phyloP scores from a whole-genome alignment of 2,797 vertebrate species.

The Pygocentrus nattereri region DNA sequence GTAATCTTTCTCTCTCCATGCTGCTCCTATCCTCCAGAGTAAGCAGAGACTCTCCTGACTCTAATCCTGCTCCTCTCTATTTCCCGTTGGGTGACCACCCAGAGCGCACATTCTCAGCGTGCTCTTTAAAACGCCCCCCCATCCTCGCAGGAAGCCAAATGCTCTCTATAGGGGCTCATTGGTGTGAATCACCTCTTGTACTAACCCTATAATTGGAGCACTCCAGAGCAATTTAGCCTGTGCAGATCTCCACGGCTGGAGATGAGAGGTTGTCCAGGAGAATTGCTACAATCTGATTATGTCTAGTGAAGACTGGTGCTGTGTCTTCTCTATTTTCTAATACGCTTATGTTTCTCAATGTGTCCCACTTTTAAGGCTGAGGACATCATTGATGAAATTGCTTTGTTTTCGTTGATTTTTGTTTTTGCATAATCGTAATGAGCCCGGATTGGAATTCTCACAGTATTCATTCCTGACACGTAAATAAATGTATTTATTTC shows the following conservation, averaged over 20 bases:
- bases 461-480: not conserved
- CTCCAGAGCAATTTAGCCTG: constrained; percentile 45
- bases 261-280: constrained; percentile 32
- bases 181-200: constrained; percentile 36
- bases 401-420: not conserved
- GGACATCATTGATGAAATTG: not conserved
- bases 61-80: constrained; percentile 8
- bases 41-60: not conserved
- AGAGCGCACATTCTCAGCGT: constrained; percentile 8
- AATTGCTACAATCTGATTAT: constrained; percentile 19
- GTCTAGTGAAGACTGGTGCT: constrained; percentile 2
- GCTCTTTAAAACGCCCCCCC: constrained; percentile 15
- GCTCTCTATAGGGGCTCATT: constrained; percentile 29
- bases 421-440: not conserved
- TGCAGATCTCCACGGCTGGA: constrained; percentile 11
- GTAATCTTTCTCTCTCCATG: not conserved
- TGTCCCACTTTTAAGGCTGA: not conserved
- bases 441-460: not conserved
- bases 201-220: constrained; percentile 44
- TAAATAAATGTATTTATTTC: not conserved
- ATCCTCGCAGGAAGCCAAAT: constrained; percentile 13
- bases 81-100: constrained; percentile 9
- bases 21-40: not conserved
- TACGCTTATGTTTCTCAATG: not conserved
- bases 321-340: too few relatives aligned